These are phyloP conservation scores for Notechis scutatus DNA, from an alignment of 2,113 vertebrate genomes.

Conservation along the genomic window DNA sequence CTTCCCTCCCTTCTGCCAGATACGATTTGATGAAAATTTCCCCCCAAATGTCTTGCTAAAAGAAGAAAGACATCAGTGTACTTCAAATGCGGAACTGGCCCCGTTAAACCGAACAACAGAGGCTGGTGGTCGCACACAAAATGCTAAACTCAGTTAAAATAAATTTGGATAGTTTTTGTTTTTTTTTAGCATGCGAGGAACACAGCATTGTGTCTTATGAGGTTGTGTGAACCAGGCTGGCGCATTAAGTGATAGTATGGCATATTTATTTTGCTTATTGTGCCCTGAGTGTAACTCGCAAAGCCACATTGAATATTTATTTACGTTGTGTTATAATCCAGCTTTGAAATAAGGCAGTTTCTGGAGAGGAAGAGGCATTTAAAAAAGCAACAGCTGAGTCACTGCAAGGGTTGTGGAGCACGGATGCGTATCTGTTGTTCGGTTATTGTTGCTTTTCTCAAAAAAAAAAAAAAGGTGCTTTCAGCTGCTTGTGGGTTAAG, in stretches of 20 bases:
- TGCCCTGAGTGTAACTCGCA: background rate
- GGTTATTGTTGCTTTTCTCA: background rate
- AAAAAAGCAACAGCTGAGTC: background rate
- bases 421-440: background rate
- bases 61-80: background rate
- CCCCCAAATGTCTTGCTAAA: background rate
- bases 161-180: too few species aligned
- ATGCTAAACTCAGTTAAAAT: background rate
- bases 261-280: background rate
- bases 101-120: background rate
- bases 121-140: background rate
- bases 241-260: background rate
- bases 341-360: background rate
- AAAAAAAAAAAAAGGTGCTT: background rate
- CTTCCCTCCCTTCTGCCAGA: too few species aligned
- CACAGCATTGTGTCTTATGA: background rate
- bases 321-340: background rate
- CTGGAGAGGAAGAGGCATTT: background rate
- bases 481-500: slow-evolving; percentile 27
- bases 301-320: background rate
- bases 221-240: background rate
- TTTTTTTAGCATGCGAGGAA: background rate
- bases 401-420: background rate
- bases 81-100: background rate
- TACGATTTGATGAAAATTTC: background rate